Conservation (phyloP, 2,797 vertebrate genomes). For the Sciurus vulgaris region DNA sequence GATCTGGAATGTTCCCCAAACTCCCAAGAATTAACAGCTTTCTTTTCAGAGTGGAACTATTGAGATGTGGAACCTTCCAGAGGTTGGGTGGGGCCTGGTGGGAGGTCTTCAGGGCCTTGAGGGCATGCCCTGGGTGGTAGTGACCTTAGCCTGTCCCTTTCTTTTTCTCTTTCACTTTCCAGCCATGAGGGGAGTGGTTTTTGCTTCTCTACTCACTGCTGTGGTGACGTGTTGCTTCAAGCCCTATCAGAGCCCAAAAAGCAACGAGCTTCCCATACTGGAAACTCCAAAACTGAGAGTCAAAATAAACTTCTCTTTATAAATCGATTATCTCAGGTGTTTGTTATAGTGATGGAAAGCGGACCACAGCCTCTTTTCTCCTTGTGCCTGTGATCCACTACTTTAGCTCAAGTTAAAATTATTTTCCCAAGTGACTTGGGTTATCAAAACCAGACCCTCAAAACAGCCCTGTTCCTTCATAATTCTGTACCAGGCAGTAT, state of each 20-base stretch:
- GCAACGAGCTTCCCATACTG: not conserved
- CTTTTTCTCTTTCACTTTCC: not conserved
- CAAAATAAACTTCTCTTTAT: not conserved
- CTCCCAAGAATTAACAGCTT: not conserved
- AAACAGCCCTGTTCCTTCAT: not conserved
- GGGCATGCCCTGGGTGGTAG: not conserved
- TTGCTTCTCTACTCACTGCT: not conserved
- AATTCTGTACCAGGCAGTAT: not conserved
- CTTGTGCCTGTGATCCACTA: not conserved
- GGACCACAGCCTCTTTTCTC: not conserved
- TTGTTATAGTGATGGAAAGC: not conserved
- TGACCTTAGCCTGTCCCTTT: too few species aligned
- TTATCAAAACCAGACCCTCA: not conserved
- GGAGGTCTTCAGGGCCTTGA: not conserved
- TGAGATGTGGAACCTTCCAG: not conserved
- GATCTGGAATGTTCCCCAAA: not conserved
- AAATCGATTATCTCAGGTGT: not conserved
- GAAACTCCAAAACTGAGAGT: not conserved
- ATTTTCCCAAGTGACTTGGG: not conserved
- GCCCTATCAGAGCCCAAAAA: not conserved
- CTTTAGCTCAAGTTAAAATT: conserved; percentile 24
- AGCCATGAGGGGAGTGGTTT: not conserved
- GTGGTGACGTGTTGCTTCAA: too few species aligned
- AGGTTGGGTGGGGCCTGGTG: too few species aligned
- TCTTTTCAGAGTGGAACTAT: not conserved